Evolutionary conservation across 2,113 vertebrate species (phyloP).

Genomic region (Calyptomena viridis): DNA sequence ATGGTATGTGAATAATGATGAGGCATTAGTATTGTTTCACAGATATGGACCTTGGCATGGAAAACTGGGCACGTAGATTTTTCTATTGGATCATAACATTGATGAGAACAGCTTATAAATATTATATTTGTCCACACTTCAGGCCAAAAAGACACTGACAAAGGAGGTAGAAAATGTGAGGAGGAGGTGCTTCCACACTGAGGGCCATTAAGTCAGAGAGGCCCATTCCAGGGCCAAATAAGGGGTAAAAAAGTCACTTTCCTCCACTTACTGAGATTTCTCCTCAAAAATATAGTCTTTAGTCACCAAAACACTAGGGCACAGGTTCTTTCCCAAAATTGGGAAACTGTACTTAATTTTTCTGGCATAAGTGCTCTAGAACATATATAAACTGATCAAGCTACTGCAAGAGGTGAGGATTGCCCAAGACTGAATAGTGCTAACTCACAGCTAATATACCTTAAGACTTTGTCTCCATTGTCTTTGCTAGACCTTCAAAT

Average conservation of each 20-base stretch:
- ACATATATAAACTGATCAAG: background rate
- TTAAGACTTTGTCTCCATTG: background rate
- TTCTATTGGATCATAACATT: background rate
- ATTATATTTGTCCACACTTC: background rate
- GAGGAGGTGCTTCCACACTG: background rate
- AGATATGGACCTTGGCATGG: background rate
- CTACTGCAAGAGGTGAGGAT: background rate
- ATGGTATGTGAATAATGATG: background rate
- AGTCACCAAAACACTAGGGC: background rate
- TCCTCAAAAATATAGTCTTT: background rate
- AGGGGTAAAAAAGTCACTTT: background rate
- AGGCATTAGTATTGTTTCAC: background rate
- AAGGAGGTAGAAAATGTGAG: background rate
- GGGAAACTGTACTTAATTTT: background rate
- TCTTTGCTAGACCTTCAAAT: background rate
- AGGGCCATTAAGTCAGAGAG: fast-evolving
- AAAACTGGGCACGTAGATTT: background rate
- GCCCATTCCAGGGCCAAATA: background rate
- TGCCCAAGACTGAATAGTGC: background rate
- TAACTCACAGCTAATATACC: background rate
- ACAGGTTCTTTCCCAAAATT: background rate
- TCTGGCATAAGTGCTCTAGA: background rate
- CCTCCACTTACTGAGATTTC: background rate
- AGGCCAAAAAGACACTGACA: background rate
- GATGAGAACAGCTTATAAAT: background rate